Conservation (phyloP, 2,797 vertebrate genomes). For the Acestrorhynchus altus region DNA sequence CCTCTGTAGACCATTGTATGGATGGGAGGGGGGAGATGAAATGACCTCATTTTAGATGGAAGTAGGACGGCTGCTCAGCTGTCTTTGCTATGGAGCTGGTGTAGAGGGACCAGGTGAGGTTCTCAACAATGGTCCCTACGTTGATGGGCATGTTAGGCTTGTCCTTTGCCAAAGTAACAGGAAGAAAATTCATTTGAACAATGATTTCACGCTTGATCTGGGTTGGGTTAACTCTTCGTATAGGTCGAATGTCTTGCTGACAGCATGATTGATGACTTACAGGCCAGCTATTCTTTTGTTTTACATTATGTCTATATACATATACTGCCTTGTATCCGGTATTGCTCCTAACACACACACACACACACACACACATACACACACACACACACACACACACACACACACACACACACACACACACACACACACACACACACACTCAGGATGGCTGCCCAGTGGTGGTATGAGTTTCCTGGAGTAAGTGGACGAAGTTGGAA, state of each 20-base stretch:
- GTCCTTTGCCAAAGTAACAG: too few relatives aligned
- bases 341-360: background rate
- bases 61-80: too few relatives aligned
- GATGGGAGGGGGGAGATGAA: too few relatives aligned
- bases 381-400: background rate
- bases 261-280: slow-evolving; percentile 31
- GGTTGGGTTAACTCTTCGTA: too few relatives aligned
- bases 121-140: background rate
- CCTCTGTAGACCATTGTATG: too few relatives aligned
- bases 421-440: background rate
- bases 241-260: too few relatives aligned
- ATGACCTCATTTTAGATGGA: too few relatives aligned
- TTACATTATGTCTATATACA: slow-evolving; percentile 7
- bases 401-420: background rate
- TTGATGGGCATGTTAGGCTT: too few relatives aligned
- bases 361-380: background rate
- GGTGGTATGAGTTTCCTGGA: slow-evolving; percentile 11
- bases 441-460: background rate
- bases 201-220: too few relatives aligned
- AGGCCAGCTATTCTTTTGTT: slow-evolving; percentile 17
- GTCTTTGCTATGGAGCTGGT: too few relatives aligned
- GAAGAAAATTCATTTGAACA: too few relatives aligned
- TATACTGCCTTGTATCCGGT: background rate
- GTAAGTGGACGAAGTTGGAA: background rate
- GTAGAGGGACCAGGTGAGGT: too few relatives aligned